Evolutionary conservation across 2,113 vertebrate genomes (phyloP).

Genomic region (Pollimyrus isidori): DNA sequence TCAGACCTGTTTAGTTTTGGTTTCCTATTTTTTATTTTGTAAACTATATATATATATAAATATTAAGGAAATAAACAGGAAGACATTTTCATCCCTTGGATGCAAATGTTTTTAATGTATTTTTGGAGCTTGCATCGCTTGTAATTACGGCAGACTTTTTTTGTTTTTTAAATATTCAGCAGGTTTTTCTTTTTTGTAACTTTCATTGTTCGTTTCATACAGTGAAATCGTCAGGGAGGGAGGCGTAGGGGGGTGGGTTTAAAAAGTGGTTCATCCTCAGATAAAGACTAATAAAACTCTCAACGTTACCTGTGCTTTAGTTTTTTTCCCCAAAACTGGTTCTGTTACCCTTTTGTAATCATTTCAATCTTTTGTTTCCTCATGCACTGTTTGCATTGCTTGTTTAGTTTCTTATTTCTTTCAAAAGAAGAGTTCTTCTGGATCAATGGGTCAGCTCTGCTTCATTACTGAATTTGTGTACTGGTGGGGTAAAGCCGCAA

Average conservation of each 20-base stretch:
- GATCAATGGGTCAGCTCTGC: not conserved
- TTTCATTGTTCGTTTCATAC: conserved; percentile 23
- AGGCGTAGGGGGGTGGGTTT: conserved; percentile 8
- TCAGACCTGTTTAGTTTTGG: not conserved
- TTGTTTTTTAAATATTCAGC: conserved; percentile 15
- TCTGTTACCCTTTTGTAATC: not conserved
- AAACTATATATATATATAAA: conserved; percentile 26
- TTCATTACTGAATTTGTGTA: not conserved
- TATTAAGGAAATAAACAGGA: conserved; percentile 21
- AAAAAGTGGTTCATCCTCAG: conserved; percentile 33
- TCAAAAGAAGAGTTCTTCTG: not conserved
- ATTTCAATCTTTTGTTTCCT: not conserved
- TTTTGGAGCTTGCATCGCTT: conserved; percentile 25
- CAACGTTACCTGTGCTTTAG: conserved; percentile 35
- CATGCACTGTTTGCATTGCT: not conserved
- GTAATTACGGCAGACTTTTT: conserved; percentile 22
- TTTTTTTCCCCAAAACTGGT: not conserved
- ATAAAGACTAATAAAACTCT: conserved; percentile 45
- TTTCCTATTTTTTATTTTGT: conserved; percentile 22
- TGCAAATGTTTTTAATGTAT: conserved; percentile 22
- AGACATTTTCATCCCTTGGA: conserved; percentile 21
- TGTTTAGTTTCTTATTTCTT: not conserved
- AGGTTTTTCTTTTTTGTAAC: conserved; percentile 20
- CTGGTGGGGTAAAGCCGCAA: not conserved
- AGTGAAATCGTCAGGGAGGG: conserved; percentile 9